phyloP scores from a whole-genome alignment of 2,113 vertebrate species.

The Siniperca knerii region DNA sequence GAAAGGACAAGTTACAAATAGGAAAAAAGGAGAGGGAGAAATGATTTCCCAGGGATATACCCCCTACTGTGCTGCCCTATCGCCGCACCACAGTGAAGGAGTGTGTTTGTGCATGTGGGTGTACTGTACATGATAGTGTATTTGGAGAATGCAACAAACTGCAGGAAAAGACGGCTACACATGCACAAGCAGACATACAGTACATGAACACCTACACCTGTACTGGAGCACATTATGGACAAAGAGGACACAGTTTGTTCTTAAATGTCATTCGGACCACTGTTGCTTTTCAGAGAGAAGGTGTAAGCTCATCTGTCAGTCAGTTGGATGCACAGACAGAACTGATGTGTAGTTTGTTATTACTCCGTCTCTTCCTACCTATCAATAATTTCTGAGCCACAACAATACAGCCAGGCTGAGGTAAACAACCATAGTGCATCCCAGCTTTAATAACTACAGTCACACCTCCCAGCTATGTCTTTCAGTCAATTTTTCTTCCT shows the following conservation, averaged over 20 bases:
- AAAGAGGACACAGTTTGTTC: slow-evolving; percentile 37
- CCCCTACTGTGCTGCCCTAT: slow-evolving; percentile 78
- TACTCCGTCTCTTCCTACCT: slow-evolving; percentile 62
- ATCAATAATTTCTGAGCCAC: slow-evolving; percentile 78
- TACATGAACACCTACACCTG: background rate
- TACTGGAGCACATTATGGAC: background rate
- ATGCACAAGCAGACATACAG: slow-evolving; percentile 4
- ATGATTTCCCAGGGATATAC: slow-evolving; percentile 81
- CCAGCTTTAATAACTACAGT: slow-evolving; percentile 78
- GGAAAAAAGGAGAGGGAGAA: slow-evolving; percentile 79
- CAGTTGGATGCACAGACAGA: slow-evolving; percentile 50
- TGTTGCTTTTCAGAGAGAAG: slow-evolving; percentile 33
- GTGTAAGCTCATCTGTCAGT: slow-evolving; percentile 44
- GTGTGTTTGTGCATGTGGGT: slow-evolving; percentile 25
- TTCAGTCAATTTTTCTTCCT: slow-evolving; percentile 47
- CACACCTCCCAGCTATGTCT: slow-evolving; percentile 69
- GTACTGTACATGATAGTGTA: slow-evolving; percentile 16
- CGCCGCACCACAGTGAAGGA: slow-evolving; percentile 42
- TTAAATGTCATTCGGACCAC: slow-evolving; percentile 48
- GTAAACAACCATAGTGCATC: slow-evolving; percentile 73
- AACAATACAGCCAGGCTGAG: slow-evolving; percentile 62
- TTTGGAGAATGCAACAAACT: slow-evolving; percentile 22
- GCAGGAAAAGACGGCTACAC: background rate
- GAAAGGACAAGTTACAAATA: slow-evolving; percentile 85
- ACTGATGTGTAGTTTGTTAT: slow-evolving; percentile 65